These are phyloP conservation scores for Drosophila melanica DNA, from an alignment of 1,140 invertebrate species.

Conservation along the genomic window DNA sequence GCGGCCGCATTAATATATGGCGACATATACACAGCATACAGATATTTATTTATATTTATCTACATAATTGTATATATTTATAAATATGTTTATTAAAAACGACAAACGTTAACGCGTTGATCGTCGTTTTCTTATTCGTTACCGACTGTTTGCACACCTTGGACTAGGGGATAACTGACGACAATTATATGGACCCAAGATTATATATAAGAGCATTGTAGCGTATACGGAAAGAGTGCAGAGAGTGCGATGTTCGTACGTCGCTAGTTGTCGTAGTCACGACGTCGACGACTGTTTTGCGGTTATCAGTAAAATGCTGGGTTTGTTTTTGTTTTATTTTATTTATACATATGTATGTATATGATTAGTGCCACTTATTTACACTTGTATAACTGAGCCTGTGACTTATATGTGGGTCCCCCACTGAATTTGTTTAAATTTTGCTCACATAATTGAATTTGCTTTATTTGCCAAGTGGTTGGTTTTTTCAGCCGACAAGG, in stretches of 20 bases:
- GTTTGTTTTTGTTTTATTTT: slow-evolving; percentile 71
- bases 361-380: slow-evolving; percentile 71
- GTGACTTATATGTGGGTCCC: slow-evolving; percentile 12
- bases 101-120: background rate
- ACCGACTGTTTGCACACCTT: background rate
- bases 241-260: slow-evolving; percentile 29
- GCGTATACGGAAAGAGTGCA: slow-evolving; percentile 16
- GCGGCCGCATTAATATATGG: too few relatives aligned
- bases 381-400: slow-evolving; percentile 36
- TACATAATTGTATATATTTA: background rate
- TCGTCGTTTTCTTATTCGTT: background rate
- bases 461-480: slow-evolving; percentile 39
- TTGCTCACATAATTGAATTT: slow-evolving; percentile 67
- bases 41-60: too few relatives aligned
- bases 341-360: slow-evolving; percentile 20
- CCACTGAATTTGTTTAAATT: slow-evolving; percentile 64
- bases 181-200: background rate
- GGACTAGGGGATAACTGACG: background rate
- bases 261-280: slow-evolving; percentile 71
- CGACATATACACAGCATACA: too few relatives aligned
- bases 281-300: slow-evolving; percentile 55
- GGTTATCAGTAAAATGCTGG: slow-evolving; percentile 66
- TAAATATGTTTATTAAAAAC: slow-evolving; percentile 4
- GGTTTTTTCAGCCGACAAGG: slow-evolving; percentile 37
- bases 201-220: background rate